Evolutionary conservation across 1,140 invertebrate genomes (phyloP).

Genomic region (Drosophila aff.): DNA sequence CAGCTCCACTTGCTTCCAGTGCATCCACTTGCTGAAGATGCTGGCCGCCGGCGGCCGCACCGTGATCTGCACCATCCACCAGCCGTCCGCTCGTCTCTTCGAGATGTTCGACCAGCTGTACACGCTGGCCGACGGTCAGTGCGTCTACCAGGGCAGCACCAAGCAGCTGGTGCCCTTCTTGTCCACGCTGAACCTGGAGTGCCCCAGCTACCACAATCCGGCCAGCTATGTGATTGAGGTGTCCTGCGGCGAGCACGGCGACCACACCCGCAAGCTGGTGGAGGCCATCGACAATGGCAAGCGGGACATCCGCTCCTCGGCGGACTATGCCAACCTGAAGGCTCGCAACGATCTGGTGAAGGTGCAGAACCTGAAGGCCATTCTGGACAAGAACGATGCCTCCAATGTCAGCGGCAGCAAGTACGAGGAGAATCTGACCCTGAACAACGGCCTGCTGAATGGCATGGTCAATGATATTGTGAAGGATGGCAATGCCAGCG

Average conservation of each 20-base stretch:
- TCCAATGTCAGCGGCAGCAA: conserved; percentile 86
- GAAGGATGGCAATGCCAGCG: conserved; percentile 85
- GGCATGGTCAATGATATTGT: conserved; percentile 89
- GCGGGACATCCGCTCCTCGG: conserved; percentile 88
- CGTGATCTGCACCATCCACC: conserved; percentile 99
- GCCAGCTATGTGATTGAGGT: conserved; percentile 98
- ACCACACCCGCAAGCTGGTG: conserved; percentile 93
- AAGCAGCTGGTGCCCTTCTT: conserved; percentile 95
- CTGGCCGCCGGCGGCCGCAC: conserved; percentile 95
- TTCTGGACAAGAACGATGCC: conserved; percentile 86
- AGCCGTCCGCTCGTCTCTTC: conserved; percentile 97
- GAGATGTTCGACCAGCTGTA: conserved; percentile 99
- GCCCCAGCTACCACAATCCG: conserved; percentile 98
- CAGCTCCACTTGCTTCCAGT: conserved; percentile 97
- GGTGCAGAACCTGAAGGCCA: conserved; percentile 77
- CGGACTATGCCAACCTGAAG: conserved; percentile 86
- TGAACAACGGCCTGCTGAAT: conserved; percentile 76
- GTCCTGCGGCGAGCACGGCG: conserved; percentile 97
- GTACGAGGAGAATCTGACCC: conserved; percentile 85
- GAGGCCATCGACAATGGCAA: conserved; percentile 93
- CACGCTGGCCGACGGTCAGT: conserved; percentile 96
- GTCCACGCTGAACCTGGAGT: conserved; percentile 92
- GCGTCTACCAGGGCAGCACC: conserved; percentile 96
- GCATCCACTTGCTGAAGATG: conserved; percentile 94
- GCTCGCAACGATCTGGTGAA: conserved; percentile 86